These are phyloP conservation scores for Brachionus angularis DNA, from an alignment of 1,140 invertebrate genomes.

Conservation along the genomic window DNA sequence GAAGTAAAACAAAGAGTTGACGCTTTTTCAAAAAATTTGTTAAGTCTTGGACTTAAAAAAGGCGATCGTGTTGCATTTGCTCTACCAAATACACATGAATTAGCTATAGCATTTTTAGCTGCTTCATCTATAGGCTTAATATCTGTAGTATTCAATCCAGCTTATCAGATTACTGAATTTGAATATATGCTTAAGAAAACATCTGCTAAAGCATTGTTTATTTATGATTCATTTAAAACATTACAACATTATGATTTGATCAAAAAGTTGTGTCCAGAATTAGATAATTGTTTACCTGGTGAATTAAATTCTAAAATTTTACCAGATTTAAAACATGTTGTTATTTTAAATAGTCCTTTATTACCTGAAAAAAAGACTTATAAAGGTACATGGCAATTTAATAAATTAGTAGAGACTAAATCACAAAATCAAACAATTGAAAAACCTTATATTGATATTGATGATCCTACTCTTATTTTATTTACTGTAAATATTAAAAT, in stretches of 20 bases:
- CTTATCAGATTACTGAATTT: slow-evolving; percentile 32
- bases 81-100: slow-evolving; percentile 26
- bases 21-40: not conserved
- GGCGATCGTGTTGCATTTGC: slow-evolving; percentile 31
- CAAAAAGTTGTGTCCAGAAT: not conserved
- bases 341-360: slow-evolving; percentile 21
- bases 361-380: slow-evolving; percentile 1
- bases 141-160: slow-evolving; percentile 31
- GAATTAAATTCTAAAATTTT: slow-evolving; percentile 5
- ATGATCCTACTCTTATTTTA: slow-evolving; percentile 33
- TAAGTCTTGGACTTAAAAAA: slow-evolving; percentile 18
- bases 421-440: not conserved
- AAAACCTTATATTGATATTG: slow-evolving; percentile 30
- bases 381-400: slow-evolving; percentile 19
- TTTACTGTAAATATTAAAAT: slow-evolving; percentile 22
- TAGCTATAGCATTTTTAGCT: slow-evolving; percentile 4
- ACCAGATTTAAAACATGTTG: slow-evolving; percentile 18
- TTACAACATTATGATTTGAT: slow-evolving; percentile 12
- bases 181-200: slow-evolving; percentile 24
- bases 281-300: not conserved
- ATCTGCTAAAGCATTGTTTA: slow-evolving; percentile 4
- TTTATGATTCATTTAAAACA: slow-evolving; percentile 31
- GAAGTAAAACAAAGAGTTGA: slow-evolving; percentile 37
- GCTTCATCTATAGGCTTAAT: slow-evolving; percentile 13
- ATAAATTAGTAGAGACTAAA: slow-evolving; percentile 11